A percentile compares a stretch with the other conserved stretches of the same genome.
phyloP scores from a whole-genome alignment of 2,797 vertebrate species.

The Peromyscus attwateri region DNA sequence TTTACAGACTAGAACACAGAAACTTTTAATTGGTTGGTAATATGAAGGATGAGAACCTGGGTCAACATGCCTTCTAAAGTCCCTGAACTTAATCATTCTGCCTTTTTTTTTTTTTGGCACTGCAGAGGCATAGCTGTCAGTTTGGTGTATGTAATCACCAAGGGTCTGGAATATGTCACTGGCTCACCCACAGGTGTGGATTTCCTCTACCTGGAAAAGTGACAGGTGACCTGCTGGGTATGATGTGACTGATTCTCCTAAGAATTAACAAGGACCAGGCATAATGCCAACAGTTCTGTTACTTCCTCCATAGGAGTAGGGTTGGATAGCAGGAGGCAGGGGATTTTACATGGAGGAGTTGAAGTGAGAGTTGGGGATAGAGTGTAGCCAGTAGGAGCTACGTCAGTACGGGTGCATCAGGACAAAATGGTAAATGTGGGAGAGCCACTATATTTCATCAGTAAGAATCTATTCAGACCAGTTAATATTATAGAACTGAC shows the following conservation, averaged over 20 bases:
- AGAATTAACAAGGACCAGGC: neutral
- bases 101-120: too few relatives aligned
- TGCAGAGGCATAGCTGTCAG: neutral
- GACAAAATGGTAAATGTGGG: neutral
- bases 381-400: neutral
- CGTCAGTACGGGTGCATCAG: neutral
- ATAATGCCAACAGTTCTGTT: neutral
- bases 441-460: neutral
- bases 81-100: neutral
- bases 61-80: neutral
- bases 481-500: neutral
- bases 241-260: too few relatives aligned
- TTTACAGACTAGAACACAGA: conserved; percentile 39
- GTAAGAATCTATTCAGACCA: neutral
- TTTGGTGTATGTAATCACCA: neutral
- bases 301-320: neutral
- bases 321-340: neutral
- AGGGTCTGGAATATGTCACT: neutral
- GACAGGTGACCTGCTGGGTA: neutral
- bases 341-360: neutral
- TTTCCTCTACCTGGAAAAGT: neutral
- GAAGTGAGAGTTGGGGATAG: neutral
- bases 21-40: neutral
- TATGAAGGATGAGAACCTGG: neutral
- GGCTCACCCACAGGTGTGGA: neutral